Percentiles rank a stretch among this genome's conserved stretches.
Conservation (phyloP, 2,113 vertebrate species). For the Tonatia bakeri region DNA sequence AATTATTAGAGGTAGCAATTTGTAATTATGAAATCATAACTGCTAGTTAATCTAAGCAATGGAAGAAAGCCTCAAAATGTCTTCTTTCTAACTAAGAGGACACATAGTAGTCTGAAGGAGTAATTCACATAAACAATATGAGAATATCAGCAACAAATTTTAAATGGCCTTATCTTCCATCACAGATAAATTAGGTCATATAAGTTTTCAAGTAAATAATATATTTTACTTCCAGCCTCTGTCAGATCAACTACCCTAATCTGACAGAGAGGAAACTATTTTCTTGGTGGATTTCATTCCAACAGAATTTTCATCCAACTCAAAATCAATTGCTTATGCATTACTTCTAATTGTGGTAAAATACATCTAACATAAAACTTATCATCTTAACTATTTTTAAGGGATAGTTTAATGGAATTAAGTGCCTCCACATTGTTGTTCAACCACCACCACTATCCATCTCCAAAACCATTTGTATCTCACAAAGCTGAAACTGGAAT, state of each 20-base stretch:
- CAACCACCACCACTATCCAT: background rate
- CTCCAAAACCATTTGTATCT: background rate
- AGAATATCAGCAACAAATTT: background rate
- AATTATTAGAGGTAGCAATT: background rate
- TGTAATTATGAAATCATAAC: background rate
- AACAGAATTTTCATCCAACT: constrained; percentile 3
- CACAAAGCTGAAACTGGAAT: background rate
- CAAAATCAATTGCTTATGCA: background rate
- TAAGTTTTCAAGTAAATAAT: background rate
- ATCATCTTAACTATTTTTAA: background rate
- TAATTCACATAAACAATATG: background rate
- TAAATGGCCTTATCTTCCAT: background rate
- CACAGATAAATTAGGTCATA: background rate
- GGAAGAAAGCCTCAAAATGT: background rate
- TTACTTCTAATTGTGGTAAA: background rate
- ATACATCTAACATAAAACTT: background rate
- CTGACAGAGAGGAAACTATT: background rate
- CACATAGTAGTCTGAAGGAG: background rate
- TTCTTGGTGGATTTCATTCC: background rate
- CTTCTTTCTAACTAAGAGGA: background rate
- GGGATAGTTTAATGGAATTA: background rate
- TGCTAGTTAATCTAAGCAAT: background rate
- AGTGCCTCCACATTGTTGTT: accelerated
- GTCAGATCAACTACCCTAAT: background rate
- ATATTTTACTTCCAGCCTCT: background rate